Evolutionary conservation across 2,113 vertebrate genomes (phyloP).

Genomic region (Micronycteris hirsuta): DNA sequence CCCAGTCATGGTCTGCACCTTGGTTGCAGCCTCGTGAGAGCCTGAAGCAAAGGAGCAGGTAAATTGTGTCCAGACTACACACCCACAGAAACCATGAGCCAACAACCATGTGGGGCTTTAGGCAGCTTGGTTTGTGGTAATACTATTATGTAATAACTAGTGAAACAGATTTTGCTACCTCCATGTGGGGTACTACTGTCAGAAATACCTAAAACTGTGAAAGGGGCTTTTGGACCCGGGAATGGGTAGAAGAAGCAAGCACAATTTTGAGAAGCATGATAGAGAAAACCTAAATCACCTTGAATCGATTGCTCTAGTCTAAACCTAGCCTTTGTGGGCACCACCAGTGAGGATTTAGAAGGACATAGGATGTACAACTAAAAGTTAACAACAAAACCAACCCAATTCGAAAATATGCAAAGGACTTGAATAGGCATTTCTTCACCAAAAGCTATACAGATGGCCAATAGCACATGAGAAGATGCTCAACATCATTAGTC

Average conservation of each 20-base stretch:
- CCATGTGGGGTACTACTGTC: no score
- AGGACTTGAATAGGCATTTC: neutral
- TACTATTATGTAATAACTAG: no score
- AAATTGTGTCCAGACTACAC: no score
- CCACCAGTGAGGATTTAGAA: neutral
- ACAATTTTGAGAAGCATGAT: neutral
- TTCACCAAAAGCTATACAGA: neutral
- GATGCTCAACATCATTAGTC: neutral
- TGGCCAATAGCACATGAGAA: neutral
- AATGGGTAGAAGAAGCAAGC: neutral
- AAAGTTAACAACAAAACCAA: neutral
- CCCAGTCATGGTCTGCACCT: no score
- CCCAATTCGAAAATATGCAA: neutral
- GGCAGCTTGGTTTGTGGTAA: neutral
- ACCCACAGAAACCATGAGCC: neutral
- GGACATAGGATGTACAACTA: neutral
- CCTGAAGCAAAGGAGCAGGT: neutral
- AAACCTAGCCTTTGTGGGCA: neutral
- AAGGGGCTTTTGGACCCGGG: neutral
- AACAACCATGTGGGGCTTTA: neutral
- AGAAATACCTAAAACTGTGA: neutral
- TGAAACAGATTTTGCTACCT: no score
- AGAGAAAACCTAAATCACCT: neutral
- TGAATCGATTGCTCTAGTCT: no score
- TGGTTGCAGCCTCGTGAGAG: fast-evolving